phyloP scores from a whole-genome alignment of 2,113 vertebrate genomes.

The Strigops habroptila region DNA sequence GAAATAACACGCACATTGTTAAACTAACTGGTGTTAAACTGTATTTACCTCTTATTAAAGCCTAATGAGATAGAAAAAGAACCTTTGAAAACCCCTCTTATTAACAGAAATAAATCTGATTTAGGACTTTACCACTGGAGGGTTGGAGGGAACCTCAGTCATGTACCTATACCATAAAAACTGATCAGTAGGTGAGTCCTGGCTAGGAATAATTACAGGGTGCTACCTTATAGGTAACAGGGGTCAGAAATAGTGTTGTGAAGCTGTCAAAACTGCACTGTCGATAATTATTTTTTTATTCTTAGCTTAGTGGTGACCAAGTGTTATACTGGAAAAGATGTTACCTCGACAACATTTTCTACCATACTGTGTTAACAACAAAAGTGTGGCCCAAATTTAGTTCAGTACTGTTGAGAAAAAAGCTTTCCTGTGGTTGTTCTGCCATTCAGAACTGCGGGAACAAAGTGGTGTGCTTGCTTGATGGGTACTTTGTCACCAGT shows the following conservation, averaged over 20 bases:
- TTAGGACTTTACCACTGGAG: not conserved
- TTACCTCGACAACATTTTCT: not conserved
- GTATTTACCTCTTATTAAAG: not conserved
- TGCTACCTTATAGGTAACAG: not conserved
- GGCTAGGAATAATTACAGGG: not conserved
- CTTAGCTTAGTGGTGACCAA: not conserved
- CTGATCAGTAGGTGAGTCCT: not conserved
- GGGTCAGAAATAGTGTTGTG: not conserved
- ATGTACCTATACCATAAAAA: not conserved
- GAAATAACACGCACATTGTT: not conserved
- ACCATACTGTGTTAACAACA: not conserved
- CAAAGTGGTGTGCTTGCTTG: not conserved
- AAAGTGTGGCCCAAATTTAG: slow-evolving; percentile 1
- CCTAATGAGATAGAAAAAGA: not conserved
- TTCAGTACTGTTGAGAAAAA: not conserved
- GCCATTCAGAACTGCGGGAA: not conserved
- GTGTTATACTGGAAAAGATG: slow-evolving; percentile 26
- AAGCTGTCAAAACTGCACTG: not conserved
- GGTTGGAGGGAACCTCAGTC: not conserved
- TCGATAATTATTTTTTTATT: slow-evolving; percentile 28
- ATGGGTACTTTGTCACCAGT: not conserved
- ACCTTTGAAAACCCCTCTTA: not conserved
- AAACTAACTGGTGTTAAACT: not conserved
- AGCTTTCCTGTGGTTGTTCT: slow-evolving; percentile 8
- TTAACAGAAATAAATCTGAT: not conserved